Evolutionary conservation across 2,888 invertebrate species (phyloP), one percentile per base, ranked within the genome.

Genomic region (Hemithea aestivaria): DNA sequence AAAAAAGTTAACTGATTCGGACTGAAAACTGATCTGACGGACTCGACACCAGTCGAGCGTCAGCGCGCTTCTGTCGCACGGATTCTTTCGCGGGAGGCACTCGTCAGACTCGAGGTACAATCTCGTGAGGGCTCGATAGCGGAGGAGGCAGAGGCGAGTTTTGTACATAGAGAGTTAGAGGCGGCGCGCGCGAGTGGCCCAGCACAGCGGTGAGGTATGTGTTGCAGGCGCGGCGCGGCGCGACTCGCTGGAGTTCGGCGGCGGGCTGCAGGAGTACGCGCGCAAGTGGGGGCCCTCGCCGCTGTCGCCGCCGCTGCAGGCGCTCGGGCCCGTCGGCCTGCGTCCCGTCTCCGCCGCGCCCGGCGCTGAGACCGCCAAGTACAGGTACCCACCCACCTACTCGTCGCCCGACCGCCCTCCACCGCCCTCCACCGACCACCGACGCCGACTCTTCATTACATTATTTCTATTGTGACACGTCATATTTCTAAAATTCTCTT

Each of bases 321-420:
- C 90, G 61, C 91, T 91, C 46, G 92, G 92, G 38, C 84, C 73
- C 87, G 65, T 95, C 66, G 94, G 94, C 56, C 89, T 89, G 63
- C 78, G 90, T 47, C 77, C 87, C 65, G 87, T 88, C 43, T 85
- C 85, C 54, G 87, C 87, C 62, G 97, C 97, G 45, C 97, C 97
- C 23, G 97, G 97, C 51, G 96, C 97, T 1, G 97, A 97, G 87
- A 94, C 93, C 55, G 89, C 90, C 58, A 92, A 91, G 76, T 91
- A 91, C 76, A 90, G 94, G 80, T 92, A 79, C 66, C 38, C 39
- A 39, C 33, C 33, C 50, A 26, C 23, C 22, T 36, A 20, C 40
- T 8, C 30, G 20, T 28, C 9, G 32, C 48, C 24, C 3, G 8
- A 21, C 7, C n/a, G 6, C 10, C 34, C 11, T 10, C 32, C 20